These are phyloP conservation scores for Cyprinella venusta DNA, from an alignment of 2,797 vertebrate species.

Conservation along the genomic window DNA sequence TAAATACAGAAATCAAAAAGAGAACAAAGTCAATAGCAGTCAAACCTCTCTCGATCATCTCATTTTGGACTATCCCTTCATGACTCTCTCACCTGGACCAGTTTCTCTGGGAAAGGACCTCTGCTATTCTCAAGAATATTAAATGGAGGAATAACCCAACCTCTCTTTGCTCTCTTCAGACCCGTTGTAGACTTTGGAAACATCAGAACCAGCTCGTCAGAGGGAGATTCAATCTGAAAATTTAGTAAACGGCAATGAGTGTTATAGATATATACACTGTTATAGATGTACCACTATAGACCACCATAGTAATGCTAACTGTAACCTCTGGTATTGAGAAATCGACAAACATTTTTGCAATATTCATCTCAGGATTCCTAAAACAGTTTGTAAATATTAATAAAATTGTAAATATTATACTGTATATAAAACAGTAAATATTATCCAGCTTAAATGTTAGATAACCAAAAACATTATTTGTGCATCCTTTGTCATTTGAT, in stretches of 20 bases:
- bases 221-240: slow-evolving; percentile 40
- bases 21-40: neutral
- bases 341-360: no score
- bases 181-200: slow-evolving; percentile 41
- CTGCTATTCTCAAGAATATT: slow-evolving; percentile 34
- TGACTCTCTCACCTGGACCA: slow-evolving; percentile 46
- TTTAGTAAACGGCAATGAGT: neutral
- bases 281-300: no score
- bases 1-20: neutral
- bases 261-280: no score
- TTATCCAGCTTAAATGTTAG: no score
- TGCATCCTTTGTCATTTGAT: no score
- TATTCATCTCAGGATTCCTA: neutral
- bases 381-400: no score
- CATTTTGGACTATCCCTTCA: neutral
- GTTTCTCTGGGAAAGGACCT: slow-evolving; percentile 46
- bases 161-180: slow-evolving; percentile 55
- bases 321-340: no score
- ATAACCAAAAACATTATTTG: no score
- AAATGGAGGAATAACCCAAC: slow-evolving; percentile 55
- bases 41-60: neutral
- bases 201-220: slow-evolving; percentile 51
- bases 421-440: no score
- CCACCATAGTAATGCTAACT: no score
- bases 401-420: no score